Conservation (phyloP, 2,113 vertebrate genomes). For the Grammatotria lemairii region DNA sequence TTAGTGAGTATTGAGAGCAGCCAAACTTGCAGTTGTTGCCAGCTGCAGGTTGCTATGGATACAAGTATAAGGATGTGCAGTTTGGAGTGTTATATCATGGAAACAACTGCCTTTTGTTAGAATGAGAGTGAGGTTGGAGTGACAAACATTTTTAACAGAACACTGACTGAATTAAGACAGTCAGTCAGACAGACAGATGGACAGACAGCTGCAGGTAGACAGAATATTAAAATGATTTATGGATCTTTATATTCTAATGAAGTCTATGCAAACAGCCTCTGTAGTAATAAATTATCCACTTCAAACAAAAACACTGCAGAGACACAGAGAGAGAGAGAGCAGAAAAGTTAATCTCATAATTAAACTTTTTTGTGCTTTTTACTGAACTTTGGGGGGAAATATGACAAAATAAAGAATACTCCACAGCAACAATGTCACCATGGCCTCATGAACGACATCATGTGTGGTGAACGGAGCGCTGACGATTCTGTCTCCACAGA, state of each 20-base stretch:
- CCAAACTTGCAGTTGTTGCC: not conserved
- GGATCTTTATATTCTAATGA: conserved; percentile 3
- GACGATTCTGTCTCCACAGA: not conserved
- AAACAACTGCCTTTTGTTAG: not conserved
- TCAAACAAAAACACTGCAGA: conserved; percentile 45
- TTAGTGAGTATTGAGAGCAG: not conserved
- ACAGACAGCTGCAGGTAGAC: not conserved
- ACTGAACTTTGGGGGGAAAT: not conserved
- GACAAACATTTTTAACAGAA: not conserved
- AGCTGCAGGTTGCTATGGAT: not conserved
- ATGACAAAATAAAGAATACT: not conserved
- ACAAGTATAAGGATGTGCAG: not conserved
- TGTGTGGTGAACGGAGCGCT: not conserved
- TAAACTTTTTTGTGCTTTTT: not conserved
- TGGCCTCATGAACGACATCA: not conserved
- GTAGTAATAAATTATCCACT: conserved; percentile 34
- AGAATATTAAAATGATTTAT: not conserved
- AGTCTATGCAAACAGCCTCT: conserved; percentile 17
- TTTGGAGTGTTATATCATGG: not conserved
- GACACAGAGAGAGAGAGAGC: not conserved
- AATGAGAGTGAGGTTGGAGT: not conserved
- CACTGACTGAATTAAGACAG: not conserved
- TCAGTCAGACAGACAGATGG: not conserved
- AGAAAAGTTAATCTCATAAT: not conserved
- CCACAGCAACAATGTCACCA: not conserved